phyloP scores from a whole-genome alignment of 2,888 invertebrate genomes.

The Hirtodrosophila histrioides region DNA sequence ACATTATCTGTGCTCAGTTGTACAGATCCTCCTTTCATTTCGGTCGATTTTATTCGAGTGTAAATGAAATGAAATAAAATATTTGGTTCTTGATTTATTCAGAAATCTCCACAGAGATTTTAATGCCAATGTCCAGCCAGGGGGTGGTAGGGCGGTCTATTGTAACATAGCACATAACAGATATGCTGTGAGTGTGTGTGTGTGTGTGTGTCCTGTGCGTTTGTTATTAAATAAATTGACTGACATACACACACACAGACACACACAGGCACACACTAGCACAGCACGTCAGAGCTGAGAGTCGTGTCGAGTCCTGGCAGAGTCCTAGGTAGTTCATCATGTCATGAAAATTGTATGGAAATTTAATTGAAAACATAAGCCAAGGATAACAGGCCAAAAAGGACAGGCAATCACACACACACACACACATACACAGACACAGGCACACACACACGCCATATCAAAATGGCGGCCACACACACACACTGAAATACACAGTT shows the following conservation, averaged over 20 bases:
- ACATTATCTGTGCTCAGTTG: slow-evolving; percentile 6
- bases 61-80: slow-evolving; percentile 65
- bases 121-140: slow-evolving; percentile 27
- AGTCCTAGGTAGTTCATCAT: slow-evolving; percentile 80
- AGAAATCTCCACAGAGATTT: slow-evolving; percentile 58
- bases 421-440: slow-evolving; percentile 38
- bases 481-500: slow-evolving; percentile 4
- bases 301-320: slow-evolving; percentile 54
- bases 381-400: slow-evolving; percentile 79
- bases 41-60: slow-evolving; percentile 29
- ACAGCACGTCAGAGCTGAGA: slow-evolving; percentile 46
- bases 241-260: slow-evolving; percentile 48
- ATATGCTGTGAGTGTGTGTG: slow-evolving; percentile 18
- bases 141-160: slow-evolving; percentile 10
- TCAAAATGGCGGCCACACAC: slow-evolving; percentile 55
- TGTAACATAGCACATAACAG: slow-evolving; percentile 35
- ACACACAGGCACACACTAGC: slow-evolving; percentile 11
- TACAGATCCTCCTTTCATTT: slow-evolving; percentile 5
- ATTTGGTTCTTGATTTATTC: slow-evolving; percentile 67
- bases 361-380: slow-evolving; percentile 83
- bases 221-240: slow-evolving; percentile 79
- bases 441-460: slow-evolving; percentile 31
- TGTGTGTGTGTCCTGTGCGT: slow-evolving; percentile 45
- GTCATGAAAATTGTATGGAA: slow-evolving; percentile 83
- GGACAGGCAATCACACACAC: slow-evolving; percentile 62